Evolutionary conservation across 2,797 vertebrate genomes (phyloP).

Genomic region (Crenuchus spilurus): DNA sequence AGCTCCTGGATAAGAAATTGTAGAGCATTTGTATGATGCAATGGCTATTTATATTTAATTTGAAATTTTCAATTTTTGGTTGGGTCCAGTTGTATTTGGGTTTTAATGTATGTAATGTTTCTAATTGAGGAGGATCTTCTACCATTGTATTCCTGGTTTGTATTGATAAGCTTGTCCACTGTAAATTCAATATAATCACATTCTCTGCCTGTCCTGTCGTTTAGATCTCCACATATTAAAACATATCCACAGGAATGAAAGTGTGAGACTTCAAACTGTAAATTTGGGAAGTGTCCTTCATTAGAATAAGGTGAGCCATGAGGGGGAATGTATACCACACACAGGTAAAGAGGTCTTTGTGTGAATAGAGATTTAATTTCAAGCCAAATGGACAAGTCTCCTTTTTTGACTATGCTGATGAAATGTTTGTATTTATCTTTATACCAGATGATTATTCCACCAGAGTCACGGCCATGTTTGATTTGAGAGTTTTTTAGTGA

Average conservation of each 20-base stretch:
- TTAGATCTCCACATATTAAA: neutral
- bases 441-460: conserved; percentile 10
- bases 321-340: neutral
- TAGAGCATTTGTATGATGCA: neutral
- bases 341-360: neutral
- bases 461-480: conserved; percentile 4
- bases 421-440: conserved; percentile 12
- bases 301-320: neutral
- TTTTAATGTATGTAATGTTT: neutral
- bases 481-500: neutral
- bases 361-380: neutral
- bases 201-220: neutral
- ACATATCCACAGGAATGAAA: neutral
- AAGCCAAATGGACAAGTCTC: neutral
- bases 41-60: neutral
- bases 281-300: neutral
- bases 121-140: neutral
- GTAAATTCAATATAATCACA: neutral
- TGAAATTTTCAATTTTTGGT: neutral
- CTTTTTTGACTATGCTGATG: neutral
- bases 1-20: neutral
- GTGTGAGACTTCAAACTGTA: no score
- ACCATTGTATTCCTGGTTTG: neutral
- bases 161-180: neutral
- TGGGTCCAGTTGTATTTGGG: neutral